Evolutionary conservation across 2,113 vertebrate genomes (phyloP), one percentile per base, ranked within the genome.

Genomic region (Chauna torquata): DNA sequence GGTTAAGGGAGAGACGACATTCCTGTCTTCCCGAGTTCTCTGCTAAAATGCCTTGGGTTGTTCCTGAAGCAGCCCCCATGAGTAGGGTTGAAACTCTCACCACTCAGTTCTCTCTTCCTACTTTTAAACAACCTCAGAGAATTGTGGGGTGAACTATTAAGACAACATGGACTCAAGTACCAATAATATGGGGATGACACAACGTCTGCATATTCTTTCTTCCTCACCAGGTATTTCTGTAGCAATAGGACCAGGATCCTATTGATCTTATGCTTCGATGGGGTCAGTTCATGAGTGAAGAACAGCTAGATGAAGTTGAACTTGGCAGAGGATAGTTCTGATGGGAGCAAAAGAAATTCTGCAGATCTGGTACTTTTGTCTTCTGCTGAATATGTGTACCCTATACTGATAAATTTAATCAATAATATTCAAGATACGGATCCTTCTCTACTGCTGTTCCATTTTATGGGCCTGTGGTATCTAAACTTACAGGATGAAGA

Each of bases 141-240:
- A 58, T 28, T 68, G 50, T 55, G 42, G 34, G 4, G 7, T 85
- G 44, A 80, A 23, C 70, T 47, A 12, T 68, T 76, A 82, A 65
- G 66, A 36, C 28, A 52, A 5, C 10, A 47, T 12, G 16, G 50
- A 58, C 14, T 75, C n/a, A 42, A 49, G 12, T 25, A 82, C 27
- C 34, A 59, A 7, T 42, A 88, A 34, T 34, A 22, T 4, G 9
- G 44, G 40, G 34, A 6, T 49, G 14, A 81, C 17, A 74, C 11
- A 45, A 57, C 38, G 5, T 40, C 30, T 69, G 4, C 8, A 3
- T 70, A 24, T n/a, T 86, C 30, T 77, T 92, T 69, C 62, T 88
- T 83, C 50, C 16, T 83, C 38, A 79, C 4, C 12, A 16, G 0
- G 0, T n/a, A n/a, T 82, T 90, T 85, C 57, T 88, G 0, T n/a